These are phyloP conservation scores for Falco punctatus DNA, from an alignment of 2,113 vertebrate genomes.

Conservation along the genomic window DNA sequence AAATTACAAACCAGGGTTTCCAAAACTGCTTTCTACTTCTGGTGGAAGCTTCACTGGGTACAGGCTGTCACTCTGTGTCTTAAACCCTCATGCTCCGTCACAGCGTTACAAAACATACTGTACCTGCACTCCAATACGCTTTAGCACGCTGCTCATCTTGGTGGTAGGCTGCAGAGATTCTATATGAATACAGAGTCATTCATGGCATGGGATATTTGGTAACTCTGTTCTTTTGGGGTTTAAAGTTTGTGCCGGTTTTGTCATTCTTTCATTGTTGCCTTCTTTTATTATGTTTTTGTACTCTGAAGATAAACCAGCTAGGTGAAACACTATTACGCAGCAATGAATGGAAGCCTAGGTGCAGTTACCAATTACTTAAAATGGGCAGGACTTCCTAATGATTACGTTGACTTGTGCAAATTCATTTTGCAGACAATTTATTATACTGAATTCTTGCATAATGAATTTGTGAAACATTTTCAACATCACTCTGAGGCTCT, in stretches of 20 bases:
- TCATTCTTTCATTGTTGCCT: background rate
- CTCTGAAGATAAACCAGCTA: background rate
- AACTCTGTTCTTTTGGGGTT: background rate
- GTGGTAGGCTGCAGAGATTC: background rate
- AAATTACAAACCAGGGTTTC: background rate
- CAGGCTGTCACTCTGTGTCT: background rate
- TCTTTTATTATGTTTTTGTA: background rate
- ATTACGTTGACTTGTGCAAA: background rate
- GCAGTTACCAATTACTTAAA: background rate
- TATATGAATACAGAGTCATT: background rate
- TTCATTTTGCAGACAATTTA: slow-evolving; percentile 13
- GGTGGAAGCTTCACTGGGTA: background rate
- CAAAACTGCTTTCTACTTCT: background rate
- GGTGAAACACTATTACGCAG: background rate
- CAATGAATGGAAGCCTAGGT: background rate
- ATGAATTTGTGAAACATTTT: background rate
- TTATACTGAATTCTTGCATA: background rate
- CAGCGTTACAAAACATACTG: background rate
- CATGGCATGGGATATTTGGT: fast-evolving
- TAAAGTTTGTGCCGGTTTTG: background rate
- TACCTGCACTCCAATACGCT: background rate
- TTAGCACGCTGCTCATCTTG: fast-evolving
- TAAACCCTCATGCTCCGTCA: background rate
- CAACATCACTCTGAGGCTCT: background rate
- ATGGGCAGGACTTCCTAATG: background rate